Percentiles rank a stretch among this genome's conserved stretches.
These are phyloP conservation scores for Conops quadrifasciatus DNA, from an alignment of 2,888 invertebrate genomes.

Conservation along the genomic window DNA sequence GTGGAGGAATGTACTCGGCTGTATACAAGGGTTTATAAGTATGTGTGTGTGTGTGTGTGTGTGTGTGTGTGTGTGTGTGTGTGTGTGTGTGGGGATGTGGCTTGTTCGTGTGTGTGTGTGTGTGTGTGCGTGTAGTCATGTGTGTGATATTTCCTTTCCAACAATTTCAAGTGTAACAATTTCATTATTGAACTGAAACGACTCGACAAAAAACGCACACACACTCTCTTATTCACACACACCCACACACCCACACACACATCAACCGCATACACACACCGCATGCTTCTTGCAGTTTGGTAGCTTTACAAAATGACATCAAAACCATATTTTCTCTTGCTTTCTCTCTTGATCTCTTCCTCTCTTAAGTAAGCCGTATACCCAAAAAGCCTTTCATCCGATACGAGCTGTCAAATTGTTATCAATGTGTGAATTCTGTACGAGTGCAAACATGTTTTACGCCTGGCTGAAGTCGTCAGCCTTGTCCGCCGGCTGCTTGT, in stretches of 20 bases:
- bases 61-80: slow-evolving; percentile 19
- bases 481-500: not conserved
- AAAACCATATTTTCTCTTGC: too few relatives aligned
- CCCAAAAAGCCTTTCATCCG: not conserved
- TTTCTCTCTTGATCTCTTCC: not conserved
- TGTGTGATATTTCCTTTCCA: not conserved
- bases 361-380: too few relatives aligned
- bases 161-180: slow-evolving; percentile 17
- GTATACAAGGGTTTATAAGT: not conserved
- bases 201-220: not conserved
- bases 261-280: not conserved
- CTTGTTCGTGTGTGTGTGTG: not conserved
- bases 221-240: not conserved
- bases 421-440: slow-evolving; percentile 50
- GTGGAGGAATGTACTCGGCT: not conserved
- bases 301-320: slow-evolving; percentile 25
- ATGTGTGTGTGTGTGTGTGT: not conserved
- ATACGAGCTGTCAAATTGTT: slow-evolving; percentile 49
- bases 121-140: slow-evolving; percentile 20
- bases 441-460: slow-evolving; percentile 43
- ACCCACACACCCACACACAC: slow-evolving; percentile 6
- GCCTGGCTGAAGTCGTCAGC: not conserved
- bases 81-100: slow-evolving; percentile 9
- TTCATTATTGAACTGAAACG: slow-evolving; percentile 27
- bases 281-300: slow-evolving; percentile 14